These are phyloP conservation scores for Drosophila peninsularis DNA, from an alignment of 2,888 invertebrate species.

Conservation along the genomic window DNA sequence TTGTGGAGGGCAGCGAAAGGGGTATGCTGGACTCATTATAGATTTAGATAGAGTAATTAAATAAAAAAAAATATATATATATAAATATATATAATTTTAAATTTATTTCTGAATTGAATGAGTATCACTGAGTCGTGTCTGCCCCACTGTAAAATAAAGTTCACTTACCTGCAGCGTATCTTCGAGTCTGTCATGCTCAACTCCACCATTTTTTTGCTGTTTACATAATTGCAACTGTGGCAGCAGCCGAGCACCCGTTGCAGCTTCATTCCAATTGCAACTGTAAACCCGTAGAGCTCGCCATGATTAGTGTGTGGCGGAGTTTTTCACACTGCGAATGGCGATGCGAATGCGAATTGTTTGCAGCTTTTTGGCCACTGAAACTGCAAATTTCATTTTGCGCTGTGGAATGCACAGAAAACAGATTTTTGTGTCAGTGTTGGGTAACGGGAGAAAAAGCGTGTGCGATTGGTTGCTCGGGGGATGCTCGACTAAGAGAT, in stretches of 20 bases:
- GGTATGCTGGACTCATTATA: no score
- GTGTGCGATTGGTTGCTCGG: no score
- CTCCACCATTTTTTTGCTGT: neutral
- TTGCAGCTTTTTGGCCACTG: conserved; percentile 22
- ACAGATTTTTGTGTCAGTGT: conserved; percentile 23
- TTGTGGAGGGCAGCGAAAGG: neutral
- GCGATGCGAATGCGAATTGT: conserved; percentile 5
- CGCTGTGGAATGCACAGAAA: conserved; percentile 25
- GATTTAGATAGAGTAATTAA: no score
- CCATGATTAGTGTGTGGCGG: conserved; percentile 37
- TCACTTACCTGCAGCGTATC: neutral
- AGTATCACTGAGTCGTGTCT: no score
- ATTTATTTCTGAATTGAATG: no score
- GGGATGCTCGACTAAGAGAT: neutral
- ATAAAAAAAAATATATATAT: no score
- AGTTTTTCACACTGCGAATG: conserved; percentile 20
- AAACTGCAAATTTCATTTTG: conserved; percentile 48
- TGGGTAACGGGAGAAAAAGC: conserved; percentile 1
- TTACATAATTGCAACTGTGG: conserved; percentile 17
- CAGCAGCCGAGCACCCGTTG: conserved; percentile 10
- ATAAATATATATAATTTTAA: no score
- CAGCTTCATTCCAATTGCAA: conserved; percentile 2
- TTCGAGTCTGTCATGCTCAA: neutral
- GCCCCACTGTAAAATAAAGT: no score
- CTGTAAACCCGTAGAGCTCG: conserved; percentile 3